phyloP scores from a whole-genome alignment of 2,888 invertebrate genomes.

The Caenorhabditis auriculariae region DNA sequence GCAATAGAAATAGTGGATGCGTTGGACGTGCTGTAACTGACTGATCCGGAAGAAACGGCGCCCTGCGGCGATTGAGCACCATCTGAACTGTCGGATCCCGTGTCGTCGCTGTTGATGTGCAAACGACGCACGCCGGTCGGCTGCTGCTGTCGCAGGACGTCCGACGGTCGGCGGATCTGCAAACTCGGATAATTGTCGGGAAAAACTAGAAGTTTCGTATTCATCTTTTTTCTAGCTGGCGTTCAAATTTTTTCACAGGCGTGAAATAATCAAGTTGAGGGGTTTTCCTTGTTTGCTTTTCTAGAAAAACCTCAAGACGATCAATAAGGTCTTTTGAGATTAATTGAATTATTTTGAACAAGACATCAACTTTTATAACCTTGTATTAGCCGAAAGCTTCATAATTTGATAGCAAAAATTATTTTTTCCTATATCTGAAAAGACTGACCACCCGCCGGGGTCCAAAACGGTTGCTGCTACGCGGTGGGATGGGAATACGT shows the following conservation, averaged over 20 bases:
- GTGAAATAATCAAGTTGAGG: neutral
- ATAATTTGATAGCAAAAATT: neutral
- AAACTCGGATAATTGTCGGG: no score
- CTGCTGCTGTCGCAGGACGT: slow-evolving; percentile 27
- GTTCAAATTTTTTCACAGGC: neutral
- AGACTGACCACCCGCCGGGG: slow-evolving; percentile 31
- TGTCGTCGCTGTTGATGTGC: slow-evolving; percentile 31
- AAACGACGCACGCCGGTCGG: slow-evolving; percentile 19
- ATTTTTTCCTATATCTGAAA: neutral
- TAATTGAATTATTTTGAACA: no score
- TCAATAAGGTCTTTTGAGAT: no score
- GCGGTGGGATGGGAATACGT: slow-evolving; percentile 61
- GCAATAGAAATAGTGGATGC: slow-evolving; percentile 18
- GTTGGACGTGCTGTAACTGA: slow-evolving; percentile 15
- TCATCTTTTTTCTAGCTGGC: neutral
- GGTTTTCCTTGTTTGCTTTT: no score
- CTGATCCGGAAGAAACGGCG: slow-evolving; percentile 5
- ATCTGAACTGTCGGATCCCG: slow-evolving; percentile 13
- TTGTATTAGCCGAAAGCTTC: no score
- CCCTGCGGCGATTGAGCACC: slow-evolving; percentile 4
- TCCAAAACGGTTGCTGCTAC: slow-evolving; percentile 52
- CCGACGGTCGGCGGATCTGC: slow-evolving; percentile 44
- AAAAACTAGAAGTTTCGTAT: no score
- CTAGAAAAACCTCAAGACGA: no score
- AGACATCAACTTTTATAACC: no score